Evolutionary conservation across 2,113 vertebrate species (phyloP).

Genomic region (Dissostichus mawsoni): DNA sequence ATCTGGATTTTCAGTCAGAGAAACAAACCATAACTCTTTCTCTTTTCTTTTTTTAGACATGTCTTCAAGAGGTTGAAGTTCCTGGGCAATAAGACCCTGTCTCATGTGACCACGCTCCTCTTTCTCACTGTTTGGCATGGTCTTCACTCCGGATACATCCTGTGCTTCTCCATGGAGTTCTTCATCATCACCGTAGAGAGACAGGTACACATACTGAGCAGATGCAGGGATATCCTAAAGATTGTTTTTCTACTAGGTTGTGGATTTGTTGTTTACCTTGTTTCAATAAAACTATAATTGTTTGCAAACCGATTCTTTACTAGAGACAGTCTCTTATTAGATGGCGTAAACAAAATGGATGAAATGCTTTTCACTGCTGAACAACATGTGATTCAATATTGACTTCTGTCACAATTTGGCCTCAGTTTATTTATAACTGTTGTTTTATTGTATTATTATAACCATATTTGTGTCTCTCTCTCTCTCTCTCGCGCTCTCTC

Average conservation of each 20-base stretch:
- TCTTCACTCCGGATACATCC: constrained; percentile 94
- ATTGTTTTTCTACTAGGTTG: neutral
- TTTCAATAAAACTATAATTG: neutral
- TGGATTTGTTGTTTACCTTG: neutral
- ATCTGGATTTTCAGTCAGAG: constrained; percentile 1
- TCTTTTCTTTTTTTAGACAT: constrained; percentile 76
- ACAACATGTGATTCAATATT: constrained; percentile 31
- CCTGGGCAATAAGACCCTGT: constrained; percentile 92
- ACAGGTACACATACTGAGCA: constrained; percentile 85
- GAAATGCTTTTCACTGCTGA: constrained; percentile 22
- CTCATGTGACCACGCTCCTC: constrained; percentile 89
- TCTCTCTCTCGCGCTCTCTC: no score
- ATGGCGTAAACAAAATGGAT: constrained; percentile 15
- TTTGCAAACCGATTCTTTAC: constrained; percentile 2
- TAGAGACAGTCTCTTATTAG: constrained; percentile 17
- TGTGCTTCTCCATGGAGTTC: constrained; percentile 98
- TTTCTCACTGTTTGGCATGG: constrained; percentile 96
- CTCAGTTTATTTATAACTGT: neutral
- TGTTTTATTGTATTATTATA: constrained; percentile 9
- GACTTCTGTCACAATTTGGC: constrained; percentile 8
- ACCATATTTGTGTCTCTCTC: no score
- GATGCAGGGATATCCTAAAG: neutral
- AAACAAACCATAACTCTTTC: neutral
- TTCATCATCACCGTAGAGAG: constrained; percentile 93
- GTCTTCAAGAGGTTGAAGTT: constrained; percentile 96